Evolutionary conservation across 2,113 vertebrate species (phyloP), one percentile per base, ranked within the genome.

Genomic region (Oryzias melastigma): DNA sequence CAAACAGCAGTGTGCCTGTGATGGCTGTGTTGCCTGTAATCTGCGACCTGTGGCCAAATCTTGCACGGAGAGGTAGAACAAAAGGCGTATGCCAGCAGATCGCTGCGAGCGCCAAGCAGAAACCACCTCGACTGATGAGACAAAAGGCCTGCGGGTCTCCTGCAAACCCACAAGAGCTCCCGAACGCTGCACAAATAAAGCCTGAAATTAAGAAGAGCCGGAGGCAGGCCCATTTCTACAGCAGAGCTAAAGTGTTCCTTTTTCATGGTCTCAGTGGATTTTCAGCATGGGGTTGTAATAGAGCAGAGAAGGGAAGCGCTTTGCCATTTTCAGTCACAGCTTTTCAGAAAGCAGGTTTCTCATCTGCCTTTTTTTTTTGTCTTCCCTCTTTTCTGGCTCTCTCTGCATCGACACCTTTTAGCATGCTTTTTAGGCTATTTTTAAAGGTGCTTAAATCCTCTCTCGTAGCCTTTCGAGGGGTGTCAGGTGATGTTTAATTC

Each of bases 191-290:
- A 62, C 87, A 91, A 92, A 91, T 89, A 92, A 89, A 91, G 86
- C 80, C 84, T 86, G 84, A 82, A 91, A 91, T 90, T 88, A 87
- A 84, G 86, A 81, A 73, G 81, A 81, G 88, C 90, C 81, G 64
- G 78, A 82, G 86, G 90, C 87, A 66, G 78, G 80, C 73, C 75
- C 62, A 54, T 73, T 86, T 79, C 80, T 77, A 81, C 78, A 80
- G 72, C 77, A 76, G 50, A 85, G 76, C 81, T 85, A 77, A 83
- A 87, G 80, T 73, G 85, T 84, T 89, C 83, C 80, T 81, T 80
- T 78, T 85, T 70, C 73, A 77, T 72, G 73, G 80, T 73, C 80
- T 85, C 71, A 4, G 66, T 72, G 85, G 75, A 88, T 73, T 88
- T 82, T 58, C 58, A 41, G 45, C 54, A 64, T 59, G 47, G 65